Percentiles rank a stretch among this genome's conserved stretches.
These are phyloP conservation scores for Neosilurus hyrtlii DNA, from an alignment of 2,797 vertebrate species.

Conservation along the genomic window DNA sequence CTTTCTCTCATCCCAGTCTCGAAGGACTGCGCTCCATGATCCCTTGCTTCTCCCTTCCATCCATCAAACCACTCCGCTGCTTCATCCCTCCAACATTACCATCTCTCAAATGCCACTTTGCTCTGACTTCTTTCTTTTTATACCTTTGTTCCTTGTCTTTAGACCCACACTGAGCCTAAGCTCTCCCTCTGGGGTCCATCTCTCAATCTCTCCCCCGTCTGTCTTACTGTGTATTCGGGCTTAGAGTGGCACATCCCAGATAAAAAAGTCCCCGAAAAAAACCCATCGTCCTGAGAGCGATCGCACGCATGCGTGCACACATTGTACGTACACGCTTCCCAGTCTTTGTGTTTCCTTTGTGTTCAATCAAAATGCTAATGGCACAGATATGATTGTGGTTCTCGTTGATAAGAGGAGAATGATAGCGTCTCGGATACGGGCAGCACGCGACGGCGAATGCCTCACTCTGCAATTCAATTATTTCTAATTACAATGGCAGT, in stretches of 20 bases:
- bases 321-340: constrained; percentile 58
- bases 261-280: background rate
- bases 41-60: constrained; percentile 61
- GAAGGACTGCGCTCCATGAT: constrained; percentile 64
- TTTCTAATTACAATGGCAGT: constrained; percentile 47
- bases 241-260: background rate
- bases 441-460: constrained; percentile 1
- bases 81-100: constrained; percentile 55
- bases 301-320: constrained; percentile 34
- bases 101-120: constrained; percentile 36
- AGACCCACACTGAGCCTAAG: constrained; percentile 37
- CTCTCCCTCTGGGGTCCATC: constrained; percentile 10
- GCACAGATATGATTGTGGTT: constrained; percentile 88
- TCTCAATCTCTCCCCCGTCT: constrained; percentile 46
- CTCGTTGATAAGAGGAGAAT: constrained; percentile 76
- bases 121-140: background rate
- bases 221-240: constrained; percentile 49
- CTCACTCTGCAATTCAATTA: constrained; percentile 40
- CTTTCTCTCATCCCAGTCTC: constrained; percentile 54
- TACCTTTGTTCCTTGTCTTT: constrained; percentile 58
- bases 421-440: constrained; percentile 38
- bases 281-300: constrained; percentile 63
- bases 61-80: constrained; percentile 40
- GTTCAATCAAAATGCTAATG: constrained; percentile 99
- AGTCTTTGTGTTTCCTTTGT: constrained; percentile 73